These are phyloP conservation scores for Pandemis corylana DNA, from an alignment of 2,888 invertebrate species.

Conservation along the genomic window DNA sequence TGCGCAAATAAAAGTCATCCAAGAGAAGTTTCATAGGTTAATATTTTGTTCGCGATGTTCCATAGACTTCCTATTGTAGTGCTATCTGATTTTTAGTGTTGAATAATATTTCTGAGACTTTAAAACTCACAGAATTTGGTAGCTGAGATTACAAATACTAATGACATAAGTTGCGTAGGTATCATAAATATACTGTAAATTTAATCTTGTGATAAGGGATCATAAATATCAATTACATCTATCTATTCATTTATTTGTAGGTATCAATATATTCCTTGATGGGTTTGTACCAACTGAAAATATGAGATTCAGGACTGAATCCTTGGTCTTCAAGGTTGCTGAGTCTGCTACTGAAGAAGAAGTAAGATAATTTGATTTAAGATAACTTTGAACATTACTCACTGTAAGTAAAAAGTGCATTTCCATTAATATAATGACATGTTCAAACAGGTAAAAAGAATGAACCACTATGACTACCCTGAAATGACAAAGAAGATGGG, in stretches of 20 bases:
- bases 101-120: not conserved
- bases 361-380: constrained; percentile 63
- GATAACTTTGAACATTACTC: not conserved
- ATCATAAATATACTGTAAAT: no score
- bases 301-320: constrained; percentile 98
- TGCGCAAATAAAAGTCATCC: no score
- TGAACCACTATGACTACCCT: constrained; percentile 98
- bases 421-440: constrained; percentile 18
- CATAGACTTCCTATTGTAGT: no score
- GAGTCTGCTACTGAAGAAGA: constrained; percentile 99
- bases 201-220: not conserved
- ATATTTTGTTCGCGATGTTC: no score
- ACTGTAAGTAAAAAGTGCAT: not conserved
- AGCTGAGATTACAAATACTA: no score
- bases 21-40: no score
- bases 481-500: constrained; percentile 95
- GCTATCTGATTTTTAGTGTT: no score
- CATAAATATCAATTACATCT: not conserved
- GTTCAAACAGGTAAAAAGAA: constrained; percentile 89
- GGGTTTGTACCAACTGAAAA: constrained; percentile 99
- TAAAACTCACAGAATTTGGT: no score
- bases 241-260: constrained; percentile 66
- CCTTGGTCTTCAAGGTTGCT: constrained; percentile 98
- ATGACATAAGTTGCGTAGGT: no score
- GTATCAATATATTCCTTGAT: constrained; percentile 99